phyloP scores from a whole-genome alignment of 2,888 invertebrate species.

The Drosophila ezoana region DNA sequence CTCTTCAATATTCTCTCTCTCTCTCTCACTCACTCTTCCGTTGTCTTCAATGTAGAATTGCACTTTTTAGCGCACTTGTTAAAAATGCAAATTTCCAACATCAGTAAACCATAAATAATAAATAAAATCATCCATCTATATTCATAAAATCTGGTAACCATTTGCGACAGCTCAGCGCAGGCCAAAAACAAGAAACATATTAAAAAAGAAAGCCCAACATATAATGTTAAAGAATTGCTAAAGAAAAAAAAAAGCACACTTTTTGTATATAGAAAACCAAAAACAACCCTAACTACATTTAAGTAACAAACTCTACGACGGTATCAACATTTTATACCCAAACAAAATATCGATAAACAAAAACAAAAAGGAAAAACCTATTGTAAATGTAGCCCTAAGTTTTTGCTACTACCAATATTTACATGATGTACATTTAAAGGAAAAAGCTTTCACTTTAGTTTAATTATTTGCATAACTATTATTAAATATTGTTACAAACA shows the following conservation, averaged over 20 bases:
- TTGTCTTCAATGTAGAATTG: conserved; percentile 65
- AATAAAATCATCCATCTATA: conserved; percentile 6
- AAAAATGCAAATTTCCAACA: conserved; percentile 81
- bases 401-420: conserved; percentile 79
- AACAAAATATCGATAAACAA: conserved; percentile 30
- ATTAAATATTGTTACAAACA: conserved; percentile 76
- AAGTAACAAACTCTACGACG: conserved; percentile 53
- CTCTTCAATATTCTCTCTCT: background rate
- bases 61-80: conserved; percentile 84
- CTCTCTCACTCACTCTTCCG: background rate
- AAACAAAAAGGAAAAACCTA: conserved; percentile 34
- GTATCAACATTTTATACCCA: conserved; percentile 71
- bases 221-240: conserved; percentile 60
- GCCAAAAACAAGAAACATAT: conserved; percentile 12
- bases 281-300: conserved; percentile 50
- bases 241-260: conserved; percentile 13
- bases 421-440: conserved; percentile 76
- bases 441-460: conserved; percentile 79
- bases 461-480: conserved; percentile 76
- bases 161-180: conserved; percentile 22
- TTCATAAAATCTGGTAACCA: conserved; percentile 15
- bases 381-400: conserved; percentile 75
- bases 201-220: conserved; percentile 53
- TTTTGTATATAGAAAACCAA: conserved; percentile 67
- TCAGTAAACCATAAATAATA: background rate